Evolutionary conservation across 2,888 invertebrate genomes (phyloP).

Genomic region (Gerris lacustris): DNA sequence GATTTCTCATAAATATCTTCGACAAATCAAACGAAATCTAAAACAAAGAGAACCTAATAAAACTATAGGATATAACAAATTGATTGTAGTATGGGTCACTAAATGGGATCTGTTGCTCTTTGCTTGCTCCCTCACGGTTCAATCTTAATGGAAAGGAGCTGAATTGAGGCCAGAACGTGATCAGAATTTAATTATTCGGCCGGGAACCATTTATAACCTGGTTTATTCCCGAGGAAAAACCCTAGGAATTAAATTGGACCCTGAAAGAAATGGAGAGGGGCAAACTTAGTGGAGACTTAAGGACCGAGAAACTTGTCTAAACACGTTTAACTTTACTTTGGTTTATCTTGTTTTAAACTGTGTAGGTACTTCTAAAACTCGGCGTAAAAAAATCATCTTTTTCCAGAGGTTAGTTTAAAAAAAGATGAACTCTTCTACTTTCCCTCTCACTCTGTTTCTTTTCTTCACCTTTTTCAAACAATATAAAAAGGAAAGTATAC

Average conservation of each 20-base stretch:
- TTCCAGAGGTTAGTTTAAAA: background rate
- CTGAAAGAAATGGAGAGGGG: background rate
- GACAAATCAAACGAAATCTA: no score
- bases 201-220: background rate
- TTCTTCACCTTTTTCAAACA: no score
- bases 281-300: background rate
- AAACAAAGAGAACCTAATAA: background rate
- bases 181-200: background rate
- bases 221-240: background rate
- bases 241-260: conserved; percentile 5
- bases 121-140: background rate
- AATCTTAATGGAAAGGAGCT: conserved; percentile 3
- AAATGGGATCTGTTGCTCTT: background rate
- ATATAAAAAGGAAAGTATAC: no score
- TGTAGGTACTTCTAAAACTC: background rate
- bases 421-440: background rate
- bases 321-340: conserved; percentile 5
- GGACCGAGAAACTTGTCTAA: background rate
- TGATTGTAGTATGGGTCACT: background rate
- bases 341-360: conserved; percentile 5
- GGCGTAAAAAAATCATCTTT: background rate
- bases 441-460: no score
- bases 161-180: conserved; percentile 3
- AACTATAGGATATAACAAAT: background rate
- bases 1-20: no score